Evolutionary conservation across 2,113 vertebrate genomes (phyloP).

Genomic region (Mohoua ochrocephala): DNA sequence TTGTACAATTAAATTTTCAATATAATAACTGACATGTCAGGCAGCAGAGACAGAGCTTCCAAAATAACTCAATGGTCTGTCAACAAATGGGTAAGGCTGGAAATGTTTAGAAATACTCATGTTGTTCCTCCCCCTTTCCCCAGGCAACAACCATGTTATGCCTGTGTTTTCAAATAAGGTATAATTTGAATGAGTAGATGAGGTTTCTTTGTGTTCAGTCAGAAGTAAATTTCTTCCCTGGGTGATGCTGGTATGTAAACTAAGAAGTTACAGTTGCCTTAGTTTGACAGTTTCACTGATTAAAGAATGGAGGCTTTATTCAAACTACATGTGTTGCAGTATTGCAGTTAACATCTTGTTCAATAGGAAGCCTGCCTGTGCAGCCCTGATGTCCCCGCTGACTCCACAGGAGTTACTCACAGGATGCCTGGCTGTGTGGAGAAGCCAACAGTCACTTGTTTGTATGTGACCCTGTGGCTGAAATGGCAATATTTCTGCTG

Average conservation of each 20-base stretch:
- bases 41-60: constrained; percentile 44
- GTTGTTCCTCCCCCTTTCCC: background rate
- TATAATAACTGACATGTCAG: constrained; percentile 16
- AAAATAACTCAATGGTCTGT: constrained; percentile 61
- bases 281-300: constrained; percentile 57
- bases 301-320: constrained; percentile 58
- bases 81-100: constrained; percentile 58
- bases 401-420: background rate
- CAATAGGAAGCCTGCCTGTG: background rate
- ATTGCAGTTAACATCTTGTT: background rate
- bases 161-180: constrained; percentile 35
- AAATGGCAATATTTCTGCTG: background rate
- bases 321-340: background rate
- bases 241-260: constrained; percentile 61
- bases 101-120: constrained; percentile 58
- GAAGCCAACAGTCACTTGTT: background rate
- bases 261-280: constrained; percentile 51
- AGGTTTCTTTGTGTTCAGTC: constrained; percentile 40
- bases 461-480: background rate
- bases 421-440: background rate
- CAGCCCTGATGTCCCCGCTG: background rate
- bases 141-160: background rate
- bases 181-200: constrained; percentile 37
- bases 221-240: constrained; percentile 58
- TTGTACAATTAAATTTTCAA: constrained; percentile 56